Evolutionary conservation across 1,140 invertebrate species (phyloP).

Genomic region (Drosophila guanche): DNA sequence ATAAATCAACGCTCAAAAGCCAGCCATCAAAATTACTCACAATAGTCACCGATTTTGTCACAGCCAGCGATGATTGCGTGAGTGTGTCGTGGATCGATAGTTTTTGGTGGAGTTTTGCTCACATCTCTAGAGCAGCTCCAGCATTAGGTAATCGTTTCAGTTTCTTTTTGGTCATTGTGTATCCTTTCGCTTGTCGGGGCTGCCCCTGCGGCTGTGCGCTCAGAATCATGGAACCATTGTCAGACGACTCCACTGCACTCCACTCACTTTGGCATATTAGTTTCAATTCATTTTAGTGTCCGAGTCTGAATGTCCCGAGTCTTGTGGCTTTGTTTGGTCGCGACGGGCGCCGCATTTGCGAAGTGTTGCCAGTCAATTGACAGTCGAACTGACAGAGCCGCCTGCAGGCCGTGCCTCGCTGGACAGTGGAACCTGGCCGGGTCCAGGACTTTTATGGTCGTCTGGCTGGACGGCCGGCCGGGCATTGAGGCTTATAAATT

Average conservation of each 20-base stretch:
- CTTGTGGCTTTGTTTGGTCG: constrained; percentile 75
- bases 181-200: constrained; percentile 59
- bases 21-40: constrained; percentile 57
- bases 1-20: constrained; percentile 70
- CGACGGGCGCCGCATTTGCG: constrained; percentile 55
- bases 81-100: not conserved
- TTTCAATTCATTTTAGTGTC: constrained; percentile 82
- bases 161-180: constrained; percentile 49
- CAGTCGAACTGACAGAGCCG: constrained; percentile 77
- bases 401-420: constrained; percentile 59
- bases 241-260: constrained; percentile 48
- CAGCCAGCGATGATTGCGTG: constrained; percentile 17
- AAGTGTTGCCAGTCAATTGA: constrained; percentile 79
- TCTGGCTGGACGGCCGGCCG: constrained; percentile 35
- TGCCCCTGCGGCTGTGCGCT: constrained; percentile 50
- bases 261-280: constrained; percentile 82
- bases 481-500: constrained; percentile 70
- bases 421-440: constrained; percentile 8
- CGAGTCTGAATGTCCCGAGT: constrained; percentile 53
- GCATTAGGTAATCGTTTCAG: constrained; percentile 59
- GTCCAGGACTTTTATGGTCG: constrained; percentile 77
- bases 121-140: constrained; percentile 43
- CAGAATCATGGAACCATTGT: constrained; percentile 75
- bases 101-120: not conserved
- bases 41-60: constrained; percentile 48